A percentile compares a stretch with the other conserved stretches of the same genome.
Conservation (phyloP, 2,888 invertebrate species). For the Troides aeacus region DNA sequence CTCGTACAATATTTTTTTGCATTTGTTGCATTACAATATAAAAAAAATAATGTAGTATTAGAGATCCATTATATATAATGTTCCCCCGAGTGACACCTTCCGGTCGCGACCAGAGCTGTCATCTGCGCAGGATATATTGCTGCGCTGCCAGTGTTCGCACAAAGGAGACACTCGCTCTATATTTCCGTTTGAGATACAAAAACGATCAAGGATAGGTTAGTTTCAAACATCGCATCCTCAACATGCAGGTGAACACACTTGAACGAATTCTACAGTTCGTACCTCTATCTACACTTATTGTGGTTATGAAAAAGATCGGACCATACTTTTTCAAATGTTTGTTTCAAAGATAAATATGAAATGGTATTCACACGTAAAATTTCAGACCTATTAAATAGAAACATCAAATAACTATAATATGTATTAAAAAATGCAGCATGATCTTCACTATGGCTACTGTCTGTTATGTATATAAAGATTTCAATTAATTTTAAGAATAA, state of each 20-base stretch:
- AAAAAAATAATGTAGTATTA: background rate
- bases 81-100: conserved; percentile 11
- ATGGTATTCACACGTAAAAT: too few species aligned
- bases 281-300: background rate
- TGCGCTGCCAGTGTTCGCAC: conserved; percentile 10
- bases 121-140: conserved; percentile 22
- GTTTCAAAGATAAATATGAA: too few species aligned
- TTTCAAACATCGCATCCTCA: conserved; percentile 5
- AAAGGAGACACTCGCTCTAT: conserved; percentile 9
- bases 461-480: background rate
- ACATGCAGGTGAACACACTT: conserved; percentile 6
- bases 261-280: background rate
- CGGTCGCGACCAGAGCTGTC: conserved; percentile 19
- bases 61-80: conserved; percentile 13
- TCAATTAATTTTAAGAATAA: background rate
- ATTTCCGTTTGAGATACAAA: conserved; percentile 17
- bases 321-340: too few species aligned
- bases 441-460: too few species aligned
- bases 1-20: background rate
- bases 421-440: too few species aligned
- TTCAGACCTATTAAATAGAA: too few species aligned
- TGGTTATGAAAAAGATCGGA: too few species aligned
- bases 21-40: background rate
- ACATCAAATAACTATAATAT: too few species aligned
- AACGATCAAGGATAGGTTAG: conserved; percentile 13